A percentile compares a stretch with the other conserved stretches of the same genome.
Conservation (phyloP, 2,888 invertebrate species). For the Neria commutata region DNA sequence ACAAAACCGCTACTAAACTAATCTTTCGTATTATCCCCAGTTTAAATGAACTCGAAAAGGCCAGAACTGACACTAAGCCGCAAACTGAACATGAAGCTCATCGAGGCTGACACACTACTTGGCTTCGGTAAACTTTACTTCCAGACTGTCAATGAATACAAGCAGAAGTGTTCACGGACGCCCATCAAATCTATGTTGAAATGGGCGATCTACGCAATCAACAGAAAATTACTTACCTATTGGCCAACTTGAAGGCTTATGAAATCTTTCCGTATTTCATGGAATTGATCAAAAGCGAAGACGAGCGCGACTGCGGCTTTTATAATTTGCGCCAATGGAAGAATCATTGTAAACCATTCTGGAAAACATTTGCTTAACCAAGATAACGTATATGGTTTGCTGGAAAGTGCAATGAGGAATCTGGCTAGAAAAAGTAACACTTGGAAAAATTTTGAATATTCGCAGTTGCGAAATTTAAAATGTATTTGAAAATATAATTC, state of each 20-base stretch:
- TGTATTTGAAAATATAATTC: too few species aligned
- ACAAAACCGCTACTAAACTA: background rate
- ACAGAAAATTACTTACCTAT: slow-evolving; percentile 43
- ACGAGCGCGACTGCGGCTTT: slow-evolving; percentile 40
- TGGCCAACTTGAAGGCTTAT: slow-evolving; percentile 49
- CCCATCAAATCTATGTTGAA: slow-evolving; percentile 44
- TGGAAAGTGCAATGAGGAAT: slow-evolving; percentile 26
- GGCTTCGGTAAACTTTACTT: slow-evolving; percentile 44
- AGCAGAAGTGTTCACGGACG: slow-evolving; percentile 43
- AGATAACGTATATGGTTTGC: slow-evolving; percentile 39
- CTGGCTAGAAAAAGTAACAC: too few species aligned
- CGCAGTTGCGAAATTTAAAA: background rate
- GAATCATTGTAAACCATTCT: slow-evolving; percentile 46
- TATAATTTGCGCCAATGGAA: slow-evolving; percentile 48
- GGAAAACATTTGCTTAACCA: slow-evolving; percentile 41
- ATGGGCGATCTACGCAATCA: slow-evolving; percentile 40
- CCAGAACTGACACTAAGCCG: slow-evolving; percentile 40
- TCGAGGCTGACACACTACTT: slow-evolving; percentile 42
- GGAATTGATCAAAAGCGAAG: slow-evolving; percentile 44
- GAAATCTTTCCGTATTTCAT: slow-evolving; percentile 49
- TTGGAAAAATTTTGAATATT: background rate
- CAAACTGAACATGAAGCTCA: slow-evolving; percentile 27
- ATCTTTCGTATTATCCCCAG: slow-evolving; percentile 17
- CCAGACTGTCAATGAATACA: slow-evolving; percentile 32
- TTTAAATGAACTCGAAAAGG: slow-evolving; percentile 1